Percentiles rank a stretch among this genome's conserved stretches.
Conservation (phyloP, 2,888 invertebrate genomes). For the Heliconius erato region DNA sequence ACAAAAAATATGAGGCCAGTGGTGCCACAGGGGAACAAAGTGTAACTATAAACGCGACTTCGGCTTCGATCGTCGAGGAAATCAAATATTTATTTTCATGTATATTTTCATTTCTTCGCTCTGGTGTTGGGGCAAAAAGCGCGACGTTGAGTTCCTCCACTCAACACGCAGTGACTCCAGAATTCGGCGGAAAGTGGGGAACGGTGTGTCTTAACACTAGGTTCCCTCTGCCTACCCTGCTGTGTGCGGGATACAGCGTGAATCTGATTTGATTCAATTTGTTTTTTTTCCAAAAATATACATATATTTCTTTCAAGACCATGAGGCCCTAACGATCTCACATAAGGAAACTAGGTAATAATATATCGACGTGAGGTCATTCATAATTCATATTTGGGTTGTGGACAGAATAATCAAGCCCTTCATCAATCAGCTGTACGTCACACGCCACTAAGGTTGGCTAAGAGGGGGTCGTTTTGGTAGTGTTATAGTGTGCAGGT, state of each 20-base stretch:
- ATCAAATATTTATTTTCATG: too few relatives aligned
- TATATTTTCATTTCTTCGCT: too few relatives aligned
- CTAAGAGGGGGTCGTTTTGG: too few relatives aligned
- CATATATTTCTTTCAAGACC: neutral
- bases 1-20: neutral
- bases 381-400: conserved; percentile 28
- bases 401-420: conserved; percentile 36
- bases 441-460: too few relatives aligned
- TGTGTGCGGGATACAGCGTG: too few relatives aligned
- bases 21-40: too few relatives aligned
- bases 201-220: neutral
- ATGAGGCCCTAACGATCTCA: neutral
- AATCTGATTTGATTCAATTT: too few relatives aligned
- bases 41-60: too few relatives aligned
- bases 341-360: neutral
- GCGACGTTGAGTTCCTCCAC: neutral
- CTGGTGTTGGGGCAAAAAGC: neutral
- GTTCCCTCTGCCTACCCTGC: neutral
- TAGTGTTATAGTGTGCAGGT: too few relatives aligned
- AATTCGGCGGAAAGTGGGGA: neutral
- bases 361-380: conserved; percentile 25
- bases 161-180: neutral
- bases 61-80: too few relatives aligned
- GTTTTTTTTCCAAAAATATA: too few relatives aligned
- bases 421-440: conserved; percentile 33